These are phyloP conservation scores for Drosophila teissieri DNA, from an alignment of 1,140 invertebrate species.

Conservation along the genomic window DNA sequence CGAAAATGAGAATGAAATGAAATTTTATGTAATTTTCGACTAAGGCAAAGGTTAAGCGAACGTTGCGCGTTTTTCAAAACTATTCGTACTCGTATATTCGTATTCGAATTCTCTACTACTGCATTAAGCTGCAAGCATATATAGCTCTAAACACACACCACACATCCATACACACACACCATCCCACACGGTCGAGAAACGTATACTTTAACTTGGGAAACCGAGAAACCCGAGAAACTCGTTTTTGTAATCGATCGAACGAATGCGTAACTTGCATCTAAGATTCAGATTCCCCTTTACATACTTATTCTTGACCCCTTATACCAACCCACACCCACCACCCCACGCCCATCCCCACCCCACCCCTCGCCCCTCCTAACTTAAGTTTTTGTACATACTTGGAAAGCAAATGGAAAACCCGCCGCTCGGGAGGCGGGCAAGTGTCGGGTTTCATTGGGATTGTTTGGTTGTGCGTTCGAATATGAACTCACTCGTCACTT, in stretches of 20 bases:
- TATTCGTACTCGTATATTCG: conserved; percentile 66
- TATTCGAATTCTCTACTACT: conserved; percentile 73
- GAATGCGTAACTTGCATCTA: conserved; percentile 40
- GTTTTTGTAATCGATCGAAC: conserved; percentile 11
- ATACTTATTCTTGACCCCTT: conserved; percentile 28
- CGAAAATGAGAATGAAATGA: conserved; percentile 42
- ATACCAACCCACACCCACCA: background rate
- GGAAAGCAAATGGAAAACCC: conserved; percentile 55
- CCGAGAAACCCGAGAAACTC: background rate
- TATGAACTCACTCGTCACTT: conserved; percentile 43
- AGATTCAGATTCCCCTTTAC: conserved; percentile 42
- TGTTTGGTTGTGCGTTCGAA: conserved; percentile 48
- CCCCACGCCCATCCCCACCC: background rate
- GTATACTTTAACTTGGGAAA: conserved; percentile 50
- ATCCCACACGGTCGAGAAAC: conserved; percentile 25
- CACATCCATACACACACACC: conserved; percentile 26
- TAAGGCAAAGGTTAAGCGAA: conserved; percentile 71
- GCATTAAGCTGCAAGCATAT: conserved; percentile 71
- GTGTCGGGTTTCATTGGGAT: conserved; percentile 63
- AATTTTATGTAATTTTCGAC: conserved; percentile 77
- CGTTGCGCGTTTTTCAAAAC: conserved; percentile 71
- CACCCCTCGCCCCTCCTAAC: conserved; percentile 10
- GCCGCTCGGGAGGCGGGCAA: conserved; percentile 42
- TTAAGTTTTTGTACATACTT: conserved; percentile 79
- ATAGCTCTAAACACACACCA: conserved; percentile 61